Evolutionary conservation across 2,797 vertebrate species (phyloP).

Genomic region (Gymnothorax reevesii): DNA sequence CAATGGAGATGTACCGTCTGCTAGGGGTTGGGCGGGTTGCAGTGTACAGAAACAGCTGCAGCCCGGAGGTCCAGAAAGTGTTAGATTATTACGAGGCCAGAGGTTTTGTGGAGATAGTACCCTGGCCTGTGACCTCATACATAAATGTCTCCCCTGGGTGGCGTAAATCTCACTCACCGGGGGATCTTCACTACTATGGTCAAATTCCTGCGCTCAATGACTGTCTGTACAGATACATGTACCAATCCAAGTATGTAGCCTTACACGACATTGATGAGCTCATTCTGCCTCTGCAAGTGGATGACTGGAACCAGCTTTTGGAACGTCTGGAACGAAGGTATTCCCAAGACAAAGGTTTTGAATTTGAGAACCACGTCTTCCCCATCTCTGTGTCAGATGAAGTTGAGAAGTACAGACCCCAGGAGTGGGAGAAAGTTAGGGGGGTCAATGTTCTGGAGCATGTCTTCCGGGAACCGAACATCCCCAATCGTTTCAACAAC

Average conservation of each 20-base stretch:
- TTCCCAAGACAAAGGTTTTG: constrained; percentile 26
- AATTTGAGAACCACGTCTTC: constrained; percentile 52
- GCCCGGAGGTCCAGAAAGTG: constrained; percentile 43
- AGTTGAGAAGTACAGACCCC: background rate
- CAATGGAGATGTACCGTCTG: constrained; percentile 61
- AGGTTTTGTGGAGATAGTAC: constrained; percentile 62
- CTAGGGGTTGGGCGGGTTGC: constrained; percentile 59
- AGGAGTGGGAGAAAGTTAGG: constrained; percentile 34
- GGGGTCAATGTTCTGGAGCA: constrained; percentile 59
- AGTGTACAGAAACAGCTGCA: constrained; percentile 60
- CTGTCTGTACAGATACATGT: constrained; percentile 69
- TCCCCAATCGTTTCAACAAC: background rate
- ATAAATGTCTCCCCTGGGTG: constrained; percentile 49
- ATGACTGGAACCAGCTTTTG: constrained; percentile 59
- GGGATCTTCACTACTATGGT: constrained; percentile 65
- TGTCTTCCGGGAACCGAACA: constrained; percentile 34
- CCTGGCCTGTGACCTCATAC: constrained; percentile 49
- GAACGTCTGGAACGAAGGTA: constrained; percentile 44
- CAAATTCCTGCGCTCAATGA: constrained; percentile 64
- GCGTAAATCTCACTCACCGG: constrained; percentile 11
- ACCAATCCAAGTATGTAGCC: constrained; percentile 60
- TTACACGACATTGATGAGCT: constrained; percentile 66
- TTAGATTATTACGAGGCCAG: constrained; percentile 57
- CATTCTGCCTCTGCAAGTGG: constrained; percentile 55
- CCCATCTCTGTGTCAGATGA: background rate